Base-by-base conservation (phyloP, 2,888 invertebrate species). In the Temnothorax rugatulus region DNA sequence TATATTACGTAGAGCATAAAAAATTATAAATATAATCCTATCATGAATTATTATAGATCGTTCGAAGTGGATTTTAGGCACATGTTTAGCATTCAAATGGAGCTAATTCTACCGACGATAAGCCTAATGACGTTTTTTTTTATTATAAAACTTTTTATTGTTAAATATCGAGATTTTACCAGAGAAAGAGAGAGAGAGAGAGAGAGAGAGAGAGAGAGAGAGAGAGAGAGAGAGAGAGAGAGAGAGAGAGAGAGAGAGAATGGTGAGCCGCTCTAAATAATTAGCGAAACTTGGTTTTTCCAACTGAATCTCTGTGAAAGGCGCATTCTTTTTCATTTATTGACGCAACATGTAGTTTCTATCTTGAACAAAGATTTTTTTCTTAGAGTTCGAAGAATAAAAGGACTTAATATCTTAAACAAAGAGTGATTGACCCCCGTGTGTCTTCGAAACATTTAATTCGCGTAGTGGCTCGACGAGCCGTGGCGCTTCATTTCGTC, bases 401-500 rank as follows among this genome's bases (percentile, higher is more conserved):
- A 41, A 34, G 41, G 5, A 7, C 4, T 9, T 44, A 15, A 29
- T 44, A 34, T 50, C 34, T 44, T 8, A 21, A 25, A 44, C 61
- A 21, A 29, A 57, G 21, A 21, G n/a, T n/a, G 29, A 44, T 57
- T 63, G 54, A 77, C 4, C 18, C 1, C 34, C 21, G 21, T 29
- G n/a, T 13, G 8, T 15, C n/a, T 38, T 29, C 34, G 11, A 74
- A 13, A 38, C 13, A 5, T 68, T 57, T 68, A 29, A 68, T 21
- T 41, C 18, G 9, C 44, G 44, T 57, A n/a, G 13, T 52, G 13
- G 18, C 1, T 77, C 41, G 41, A 54, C 44, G 29, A 69, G 7
- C 21, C n/a, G 50, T 38, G 47, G 34, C 18, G n/a, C 11, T 11
- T 77, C 54, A 15, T 18, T 54, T 34, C 57, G 77, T 81, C 18